Conservation (phyloP, 2,888 invertebrate genomes). For the Zeuzera pyrina region DNA sequence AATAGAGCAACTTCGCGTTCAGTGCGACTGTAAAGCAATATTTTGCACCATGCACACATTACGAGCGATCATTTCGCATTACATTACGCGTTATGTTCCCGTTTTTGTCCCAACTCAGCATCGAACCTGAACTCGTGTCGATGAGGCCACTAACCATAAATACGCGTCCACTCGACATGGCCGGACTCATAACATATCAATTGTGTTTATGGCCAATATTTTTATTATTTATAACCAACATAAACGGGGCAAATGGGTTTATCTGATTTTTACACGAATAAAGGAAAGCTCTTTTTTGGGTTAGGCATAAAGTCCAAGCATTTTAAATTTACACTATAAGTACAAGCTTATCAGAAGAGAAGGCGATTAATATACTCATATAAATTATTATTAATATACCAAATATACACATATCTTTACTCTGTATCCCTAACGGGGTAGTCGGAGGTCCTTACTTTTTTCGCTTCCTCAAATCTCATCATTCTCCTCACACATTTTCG, state of each 20-base stretch:
- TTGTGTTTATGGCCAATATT: slow-evolving; percentile 57
- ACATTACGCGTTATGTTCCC: slow-evolving; percentile 41
- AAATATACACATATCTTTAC: no score
- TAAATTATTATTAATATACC: no score
- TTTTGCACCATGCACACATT: slow-evolving; percentile 59
- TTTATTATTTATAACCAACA: slow-evolving; percentile 52
- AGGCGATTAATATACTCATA: no score
- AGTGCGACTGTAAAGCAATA: slow-evolving; percentile 30
- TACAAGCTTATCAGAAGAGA: no score
- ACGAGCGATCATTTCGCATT: slow-evolving; percentile 58
- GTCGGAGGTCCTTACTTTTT: no score
- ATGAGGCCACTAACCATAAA: slow-evolving; percentile 49
- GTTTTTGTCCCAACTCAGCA: slow-evolving; percentile 39
- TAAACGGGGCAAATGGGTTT: slow-evolving; percentile 38
- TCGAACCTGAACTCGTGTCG: slow-evolving; percentile 43
- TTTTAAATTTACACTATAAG: no score
- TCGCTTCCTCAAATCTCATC: no score
- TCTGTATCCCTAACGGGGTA: no score
- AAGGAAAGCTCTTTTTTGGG: neutral
- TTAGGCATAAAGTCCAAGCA: no score
- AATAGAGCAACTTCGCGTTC: slow-evolving; percentile 27
- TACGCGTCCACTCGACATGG: slow-evolving; percentile 33
- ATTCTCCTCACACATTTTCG: no score
- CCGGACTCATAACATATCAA: slow-evolving; percentile 58
- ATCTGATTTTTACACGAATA: no score